A percentile compares a stretch with the other conserved stretches of the same genome.
Evolutionary conservation across 2,888 invertebrate genomes (phyloP).

Genomic region (Rhimphoctona megacephalus): DNA sequence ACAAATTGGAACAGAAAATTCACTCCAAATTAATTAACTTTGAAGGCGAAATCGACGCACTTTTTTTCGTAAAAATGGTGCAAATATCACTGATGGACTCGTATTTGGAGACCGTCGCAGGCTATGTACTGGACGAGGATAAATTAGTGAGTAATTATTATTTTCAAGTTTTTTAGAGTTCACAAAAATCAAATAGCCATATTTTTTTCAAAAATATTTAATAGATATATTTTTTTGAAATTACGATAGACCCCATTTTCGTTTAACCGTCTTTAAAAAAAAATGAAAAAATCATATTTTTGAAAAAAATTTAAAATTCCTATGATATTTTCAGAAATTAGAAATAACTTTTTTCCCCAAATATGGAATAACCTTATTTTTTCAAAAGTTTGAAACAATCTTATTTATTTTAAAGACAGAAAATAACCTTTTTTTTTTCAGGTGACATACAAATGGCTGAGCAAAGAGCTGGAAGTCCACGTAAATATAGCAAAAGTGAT

Average conservation of each 20-base stretch:
- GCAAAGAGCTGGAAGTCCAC: conserved; percentile 84
- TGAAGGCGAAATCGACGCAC: not conserved
- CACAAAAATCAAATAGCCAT: not conserved
- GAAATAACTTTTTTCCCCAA: no score
- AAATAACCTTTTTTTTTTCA: conserved; percentile 67
- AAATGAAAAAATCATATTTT: no score
- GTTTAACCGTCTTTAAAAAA: no score
- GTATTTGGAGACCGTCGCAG: conserved; percentile 74
- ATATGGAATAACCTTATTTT: no score
- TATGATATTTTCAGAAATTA: no score
- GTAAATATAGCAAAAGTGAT: conserved; percentile 84
- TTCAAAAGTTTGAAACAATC: not conserved
- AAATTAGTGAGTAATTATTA: conserved; percentile 74
- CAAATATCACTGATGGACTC: conserved; percentile 72
- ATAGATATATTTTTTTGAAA: no score
- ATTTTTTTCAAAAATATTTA: not conserved
- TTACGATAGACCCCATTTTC: no score
- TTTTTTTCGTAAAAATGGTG: conserved; percentile 64
- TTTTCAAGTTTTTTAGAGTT: not conserved
- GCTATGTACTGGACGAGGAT: conserved; percentile 78
- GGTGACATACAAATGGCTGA: conserved; percentile 85
- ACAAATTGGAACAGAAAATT: not conserved
- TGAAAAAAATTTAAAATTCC: no score
- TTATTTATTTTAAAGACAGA: not conserved
- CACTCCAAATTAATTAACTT: not conserved